Percentiles rank a stretch among this genome's conserved stretches.
Evolutionary conservation across 2,797 vertebrate genomes (phyloP).

Genomic region (Spinus pinus): DNA sequence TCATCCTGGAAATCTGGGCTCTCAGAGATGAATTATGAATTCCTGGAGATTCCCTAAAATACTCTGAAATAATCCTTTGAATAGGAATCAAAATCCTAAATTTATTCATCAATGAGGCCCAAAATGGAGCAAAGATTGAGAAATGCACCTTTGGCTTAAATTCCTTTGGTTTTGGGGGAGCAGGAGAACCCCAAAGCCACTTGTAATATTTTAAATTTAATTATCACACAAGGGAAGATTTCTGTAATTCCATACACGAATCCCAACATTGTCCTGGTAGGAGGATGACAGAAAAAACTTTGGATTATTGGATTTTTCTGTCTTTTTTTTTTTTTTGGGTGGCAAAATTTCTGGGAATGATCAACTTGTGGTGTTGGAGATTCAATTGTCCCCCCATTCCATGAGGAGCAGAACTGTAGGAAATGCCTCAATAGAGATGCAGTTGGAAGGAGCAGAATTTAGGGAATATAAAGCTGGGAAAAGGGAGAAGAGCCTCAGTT

Average conservation of each 20-base stretch:
- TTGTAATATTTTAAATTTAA: neutral
- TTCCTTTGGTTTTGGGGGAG: neutral
- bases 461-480: neutral
- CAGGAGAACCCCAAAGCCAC: neutral
- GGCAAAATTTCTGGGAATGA: neutral
- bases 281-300: neutral
- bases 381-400: neutral
- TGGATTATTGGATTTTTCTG: neutral
- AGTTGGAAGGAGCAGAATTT: neutral
- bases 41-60: neutral
- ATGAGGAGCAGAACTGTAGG: neutral
- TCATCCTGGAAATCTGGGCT: neutral
- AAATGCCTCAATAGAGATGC: neutral
- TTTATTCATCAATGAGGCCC: rapidly evolving
- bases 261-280: neutral
- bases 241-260: rapidly evolving
- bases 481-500: neutral
- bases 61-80: neutral
- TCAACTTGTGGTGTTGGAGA: neutral
- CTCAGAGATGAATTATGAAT: rapidly evolving
- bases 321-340: neutral
- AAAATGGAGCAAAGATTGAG: neutral
- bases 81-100: neutral
- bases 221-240: neutral
- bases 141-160: neutral